Evolutionary conservation across 2,113 vertebrate species (phyloP), one percentile per base, ranked within the genome.

Genomic region (Tachycineta bicolor): DNA sequence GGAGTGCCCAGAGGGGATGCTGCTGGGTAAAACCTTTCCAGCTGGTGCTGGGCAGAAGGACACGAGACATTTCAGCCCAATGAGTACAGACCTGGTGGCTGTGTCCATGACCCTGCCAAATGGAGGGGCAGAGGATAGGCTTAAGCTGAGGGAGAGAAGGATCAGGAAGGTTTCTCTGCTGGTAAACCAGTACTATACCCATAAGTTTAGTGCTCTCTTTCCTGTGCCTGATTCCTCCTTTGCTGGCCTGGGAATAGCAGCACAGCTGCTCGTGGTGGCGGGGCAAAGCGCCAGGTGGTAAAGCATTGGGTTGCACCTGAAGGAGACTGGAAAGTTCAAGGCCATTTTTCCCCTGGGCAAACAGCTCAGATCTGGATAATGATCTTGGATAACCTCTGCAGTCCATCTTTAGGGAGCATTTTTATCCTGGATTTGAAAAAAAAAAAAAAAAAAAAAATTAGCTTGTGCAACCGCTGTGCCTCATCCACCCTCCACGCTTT

Each of bases 181-280:
- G 25, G 17, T 41, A 46, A 58, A 25, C 23, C 13, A 29, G 33
- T 44, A 52, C 39, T 39, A 0, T 46, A 28, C 24, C 44, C 17
- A 0, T 10, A 6, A 5, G 14, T 70, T 70, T 29, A 56, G 29
- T 60, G 23, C 9, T 10, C 29, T 60, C 16, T 67, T 71, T 68
- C 28, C 53, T 14, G 23, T 28, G 84, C 39, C 55, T 5, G 2
- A 10, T 26, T 82, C 53, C 60, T 84, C 33, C 47, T 50, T 23
- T 29, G 49, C 84, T 58, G n/a, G n/a, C 22, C 46, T 17, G 55
- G 25, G 47, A 9, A 1, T 43, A 93, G 77, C 2, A 6, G 69
- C 7, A 11, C 5, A 0, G 1, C 50, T 2, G 1, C 73, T 59
- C 2, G 0, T 5, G 65, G 90, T 76, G 77, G 46, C 1, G 11